These are phyloP conservation scores for Misgurnus mizolepis DNA, from an alignment of 2,113 vertebrate genomes.

Conservation along the genomic window DNA sequence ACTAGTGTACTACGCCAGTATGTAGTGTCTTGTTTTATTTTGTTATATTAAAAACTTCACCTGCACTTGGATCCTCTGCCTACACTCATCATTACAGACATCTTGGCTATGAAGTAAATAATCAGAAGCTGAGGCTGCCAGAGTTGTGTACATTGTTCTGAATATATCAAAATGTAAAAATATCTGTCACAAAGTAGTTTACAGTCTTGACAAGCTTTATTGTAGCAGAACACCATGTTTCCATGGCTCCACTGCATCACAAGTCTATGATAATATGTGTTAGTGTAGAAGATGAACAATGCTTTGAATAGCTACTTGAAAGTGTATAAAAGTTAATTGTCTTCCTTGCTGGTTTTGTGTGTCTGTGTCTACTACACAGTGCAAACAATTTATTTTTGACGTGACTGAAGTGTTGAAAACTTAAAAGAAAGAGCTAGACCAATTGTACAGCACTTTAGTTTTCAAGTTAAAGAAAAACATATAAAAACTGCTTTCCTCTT, in stretches of 20 bases:
- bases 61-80: no score
- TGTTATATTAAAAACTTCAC: no score
- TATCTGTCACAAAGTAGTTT: neutral
- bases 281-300: neutral
- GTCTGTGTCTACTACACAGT: neutral
- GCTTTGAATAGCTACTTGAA: constrained; percentile 8
- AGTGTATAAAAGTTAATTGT: neutral
- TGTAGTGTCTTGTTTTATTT: no score
- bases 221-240: neutral
- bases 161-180: neutral
- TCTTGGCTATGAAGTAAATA: neutral
- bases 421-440: neutral
- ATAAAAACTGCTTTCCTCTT: neutral
- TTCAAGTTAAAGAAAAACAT: no score
- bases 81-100: neutral
- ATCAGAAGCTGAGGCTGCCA: neutral
- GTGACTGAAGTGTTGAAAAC: neutral
- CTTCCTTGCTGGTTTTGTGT: neutral
- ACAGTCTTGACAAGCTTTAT: neutral
- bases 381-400: constrained; percentile 9
- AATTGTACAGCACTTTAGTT: neutral
- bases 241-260: constrained; percentile 8
- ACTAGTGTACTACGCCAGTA: no score
- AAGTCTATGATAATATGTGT: neutral
- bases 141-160: constrained; percentile 7